Evolutionary conservation across 2,113 vertebrate genomes (phyloP).

Genomic region (Agapornis roseicollis): DNA sequence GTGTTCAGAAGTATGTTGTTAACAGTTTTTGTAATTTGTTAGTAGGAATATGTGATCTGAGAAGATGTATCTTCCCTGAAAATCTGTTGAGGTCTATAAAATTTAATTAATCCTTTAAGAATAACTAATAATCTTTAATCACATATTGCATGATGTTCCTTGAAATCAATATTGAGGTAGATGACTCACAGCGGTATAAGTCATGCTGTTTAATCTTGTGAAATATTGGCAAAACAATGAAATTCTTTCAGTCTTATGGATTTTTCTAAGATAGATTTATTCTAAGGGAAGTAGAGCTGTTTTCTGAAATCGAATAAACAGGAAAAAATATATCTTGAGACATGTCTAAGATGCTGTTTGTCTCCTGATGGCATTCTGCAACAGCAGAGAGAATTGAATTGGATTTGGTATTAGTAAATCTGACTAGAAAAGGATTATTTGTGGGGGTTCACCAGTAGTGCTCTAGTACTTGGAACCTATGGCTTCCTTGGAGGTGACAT

Average conservation of each 20-base stretch:
- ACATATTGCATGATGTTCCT: background rate
- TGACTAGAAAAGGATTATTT: background rate
- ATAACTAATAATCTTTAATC: constrained; percentile 27
- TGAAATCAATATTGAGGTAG: background rate
- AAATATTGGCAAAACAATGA: constrained; percentile 24
- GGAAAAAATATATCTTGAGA: background rate
- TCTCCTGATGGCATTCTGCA: background rate
- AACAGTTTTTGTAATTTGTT: background rate
- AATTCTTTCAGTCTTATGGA: background rate
- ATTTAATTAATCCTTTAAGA: background rate
- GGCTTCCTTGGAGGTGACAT: background rate
- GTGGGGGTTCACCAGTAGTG: background rate
- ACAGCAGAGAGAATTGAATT: background rate
- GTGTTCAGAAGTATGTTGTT: background rate
- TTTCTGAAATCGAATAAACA: constrained; percentile 10
- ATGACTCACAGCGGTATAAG: background rate
- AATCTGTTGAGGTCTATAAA: background rate
- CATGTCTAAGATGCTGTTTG: background rate
- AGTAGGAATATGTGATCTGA: constrained; percentile 22
- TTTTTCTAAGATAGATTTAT: background rate
- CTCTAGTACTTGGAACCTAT: background rate
- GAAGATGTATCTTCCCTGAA: background rate
- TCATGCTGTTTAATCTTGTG: background rate
- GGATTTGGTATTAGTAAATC: background rate
- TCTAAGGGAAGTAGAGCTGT: background rate